These are phyloP conservation scores for Brachyalestes nurse DNA, from an alignment of 2,797 vertebrate species.

Conservation along the genomic window DNA sequence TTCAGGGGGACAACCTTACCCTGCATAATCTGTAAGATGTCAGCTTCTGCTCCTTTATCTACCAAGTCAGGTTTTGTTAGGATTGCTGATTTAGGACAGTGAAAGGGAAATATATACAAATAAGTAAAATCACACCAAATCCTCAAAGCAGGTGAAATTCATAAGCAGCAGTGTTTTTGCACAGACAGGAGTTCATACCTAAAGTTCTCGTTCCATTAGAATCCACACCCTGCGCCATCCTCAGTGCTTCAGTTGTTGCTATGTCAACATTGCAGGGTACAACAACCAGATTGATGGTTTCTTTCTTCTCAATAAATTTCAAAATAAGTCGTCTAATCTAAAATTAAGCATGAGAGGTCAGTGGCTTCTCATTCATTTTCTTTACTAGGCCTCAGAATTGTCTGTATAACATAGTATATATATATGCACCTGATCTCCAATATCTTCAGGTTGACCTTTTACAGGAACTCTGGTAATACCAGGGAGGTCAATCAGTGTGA, in stretches of 20 bases:
- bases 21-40: constrained; percentile 57
- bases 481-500: constrained; percentile 82
- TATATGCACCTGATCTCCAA: constrained; percentile 68
- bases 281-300: constrained; percentile 83
- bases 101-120: neutral
- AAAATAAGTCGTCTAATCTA: constrained; percentile 77
- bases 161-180: neutral
- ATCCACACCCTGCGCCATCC: constrained; percentile 61
- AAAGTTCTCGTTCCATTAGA: neutral
- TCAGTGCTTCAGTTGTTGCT: constrained; percentile 62
- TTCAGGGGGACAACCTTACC: constrained; percentile 73
- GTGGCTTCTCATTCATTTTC: neutral
- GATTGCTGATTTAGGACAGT: constrained; percentile 57
- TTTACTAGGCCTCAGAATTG: neutral
- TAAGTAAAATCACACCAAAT: neutral
- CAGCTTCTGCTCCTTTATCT: constrained; percentile 75
- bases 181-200: neutral
- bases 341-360: neutral
- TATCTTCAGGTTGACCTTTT: constrained; percentile 75
- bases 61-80: constrained; percentile 83
- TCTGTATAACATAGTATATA: neutral
- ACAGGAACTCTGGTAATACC: constrained; percentile 78
- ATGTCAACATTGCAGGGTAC: constrained; percentile 85
- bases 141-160: neutral
- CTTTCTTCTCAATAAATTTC: constrained; percentile 69